These are phyloP conservation scores for Aphyosemion australe DNA, from an alignment of 2,113 vertebrate genomes.

Conservation along the genomic window DNA sequence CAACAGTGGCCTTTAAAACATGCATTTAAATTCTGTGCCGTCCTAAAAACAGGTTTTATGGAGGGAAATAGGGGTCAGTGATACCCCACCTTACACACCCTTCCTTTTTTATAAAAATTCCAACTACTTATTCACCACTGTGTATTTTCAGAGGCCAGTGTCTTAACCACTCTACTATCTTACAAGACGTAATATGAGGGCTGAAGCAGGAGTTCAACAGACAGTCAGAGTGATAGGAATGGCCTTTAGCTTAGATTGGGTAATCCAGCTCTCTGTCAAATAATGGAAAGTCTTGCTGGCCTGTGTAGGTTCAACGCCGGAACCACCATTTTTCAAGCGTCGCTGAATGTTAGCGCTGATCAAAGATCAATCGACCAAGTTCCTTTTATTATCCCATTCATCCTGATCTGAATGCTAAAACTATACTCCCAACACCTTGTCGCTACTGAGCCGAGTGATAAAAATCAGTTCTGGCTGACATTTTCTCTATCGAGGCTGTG, in stretches of 20 bases:
- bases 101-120: slow-evolving; percentile 38
- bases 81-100: slow-evolving; percentile 40
- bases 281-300: slow-evolving; percentile 51
- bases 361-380: slow-evolving; percentile 61
- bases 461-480: slow-evolving; percentile 62
- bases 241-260: slow-evolving; percentile 67
- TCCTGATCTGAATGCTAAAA: slow-evolving; percentile 59
- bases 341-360: slow-evolving; percentile 61
- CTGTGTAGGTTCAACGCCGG: slow-evolving; percentile 53
- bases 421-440: slow-evolving; percentile 23
- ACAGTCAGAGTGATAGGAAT: slow-evolving; percentile 67
- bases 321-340: slow-evolving; percentile 62
- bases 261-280: slow-evolving; percentile 75
- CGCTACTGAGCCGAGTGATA: slow-evolving; percentile 38
- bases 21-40: not conserved
- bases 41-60: not conserved
- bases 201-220: slow-evolving; percentile 50
- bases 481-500: slow-evolving; percentile 31
- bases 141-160: slow-evolving; percentile 46
- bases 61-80: not conserved
- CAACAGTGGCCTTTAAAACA: not conserved
- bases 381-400: slow-evolving; percentile 61
- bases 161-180: slow-evolving; percentile 54
- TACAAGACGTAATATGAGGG: slow-evolving; percentile 57
- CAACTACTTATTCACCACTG: slow-evolving; percentile 42